These are phyloP conservation scores for Catalaphyllia jardinei DNA, from an alignment of 64 coral and sea anemone genomes.

Conservation along the genomic window DNA sequence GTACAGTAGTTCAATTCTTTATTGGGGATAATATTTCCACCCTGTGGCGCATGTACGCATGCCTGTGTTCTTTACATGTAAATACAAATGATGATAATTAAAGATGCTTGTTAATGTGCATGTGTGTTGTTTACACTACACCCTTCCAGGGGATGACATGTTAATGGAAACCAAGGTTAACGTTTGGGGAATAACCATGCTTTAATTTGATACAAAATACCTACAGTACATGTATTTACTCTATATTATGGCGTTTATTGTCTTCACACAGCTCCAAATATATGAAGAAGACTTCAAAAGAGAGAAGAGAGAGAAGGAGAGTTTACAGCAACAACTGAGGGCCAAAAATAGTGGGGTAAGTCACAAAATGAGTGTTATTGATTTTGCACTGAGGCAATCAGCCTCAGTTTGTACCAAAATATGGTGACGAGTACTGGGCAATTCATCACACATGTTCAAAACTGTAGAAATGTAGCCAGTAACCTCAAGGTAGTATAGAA, in stretches of 20 bases:
- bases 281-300: slow-evolving; percentile 43
- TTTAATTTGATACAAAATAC: not conserved
- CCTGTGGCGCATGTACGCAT: no score
- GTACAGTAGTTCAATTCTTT: no score
- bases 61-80: no score
- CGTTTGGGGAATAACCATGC: no score
- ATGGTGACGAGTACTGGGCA: no score
- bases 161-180: not conserved
- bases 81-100: not conserved
- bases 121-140: not conserved
- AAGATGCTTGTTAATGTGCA: not conserved
- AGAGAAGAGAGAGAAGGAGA: slow-evolving; percentile 41
- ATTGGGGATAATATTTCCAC: no score
- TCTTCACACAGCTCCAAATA: not conserved
- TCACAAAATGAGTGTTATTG: not conserved
- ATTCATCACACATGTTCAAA: no score
- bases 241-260: not conserved
- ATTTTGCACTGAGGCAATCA: no score
- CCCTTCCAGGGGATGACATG: not conserved
- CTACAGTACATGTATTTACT: no score
- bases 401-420: no score
- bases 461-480: no score
- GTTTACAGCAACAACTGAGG: slow-evolving; percentile 25
- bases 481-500: no score
- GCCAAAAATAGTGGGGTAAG: slow-evolving; percentile 10